phyloP scores from a whole-genome alignment of 2,113 vertebrate genomes.

The Callorhinus ursinus region DNA sequence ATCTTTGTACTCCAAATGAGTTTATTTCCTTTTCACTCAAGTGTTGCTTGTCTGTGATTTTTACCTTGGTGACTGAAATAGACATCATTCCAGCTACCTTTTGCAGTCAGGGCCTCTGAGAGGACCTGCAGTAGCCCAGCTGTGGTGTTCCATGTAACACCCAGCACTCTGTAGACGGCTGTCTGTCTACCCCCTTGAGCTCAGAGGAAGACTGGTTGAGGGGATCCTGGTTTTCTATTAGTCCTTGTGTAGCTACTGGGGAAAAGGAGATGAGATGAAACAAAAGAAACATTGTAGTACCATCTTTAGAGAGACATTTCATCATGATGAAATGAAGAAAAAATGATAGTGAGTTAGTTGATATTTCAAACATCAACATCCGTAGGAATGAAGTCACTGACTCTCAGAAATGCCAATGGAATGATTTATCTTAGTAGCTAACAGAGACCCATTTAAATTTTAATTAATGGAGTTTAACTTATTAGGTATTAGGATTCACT shows the following conservation, averaged over 20 bases:
- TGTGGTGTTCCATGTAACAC: rapidly evolving
- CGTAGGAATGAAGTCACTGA: neutral
- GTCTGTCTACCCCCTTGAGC: rapidly evolving
- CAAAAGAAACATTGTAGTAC: constrained; percentile 50
- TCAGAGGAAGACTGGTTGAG: neutral
- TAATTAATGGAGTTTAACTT: neutral
- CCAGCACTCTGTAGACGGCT: neutral
- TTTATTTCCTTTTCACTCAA: neutral
- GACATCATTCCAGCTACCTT: neutral
- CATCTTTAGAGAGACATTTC: constrained; percentile 44
- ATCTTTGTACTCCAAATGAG: neutral
- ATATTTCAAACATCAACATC: constrained; percentile 13
- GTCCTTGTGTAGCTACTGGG: neutral
- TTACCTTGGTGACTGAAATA: neutral
- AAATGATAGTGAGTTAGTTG: constrained; percentile 19
- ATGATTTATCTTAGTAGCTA: neutral
- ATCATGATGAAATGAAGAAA: constrained; percentile 49
- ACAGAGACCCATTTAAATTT: neutral
- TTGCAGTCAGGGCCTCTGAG: neutral
- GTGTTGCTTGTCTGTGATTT: neutral
- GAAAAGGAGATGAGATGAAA: neutral
- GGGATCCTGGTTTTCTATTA: neutral
- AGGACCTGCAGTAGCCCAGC: neutral
- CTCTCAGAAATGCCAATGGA: neutral
- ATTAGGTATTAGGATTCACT: neutral